Evolutionary conservation across 2,113 vertebrate genomes (phyloP), one percentile per base, ranked within the genome.

Genomic region (Sapajus apella): DNA sequence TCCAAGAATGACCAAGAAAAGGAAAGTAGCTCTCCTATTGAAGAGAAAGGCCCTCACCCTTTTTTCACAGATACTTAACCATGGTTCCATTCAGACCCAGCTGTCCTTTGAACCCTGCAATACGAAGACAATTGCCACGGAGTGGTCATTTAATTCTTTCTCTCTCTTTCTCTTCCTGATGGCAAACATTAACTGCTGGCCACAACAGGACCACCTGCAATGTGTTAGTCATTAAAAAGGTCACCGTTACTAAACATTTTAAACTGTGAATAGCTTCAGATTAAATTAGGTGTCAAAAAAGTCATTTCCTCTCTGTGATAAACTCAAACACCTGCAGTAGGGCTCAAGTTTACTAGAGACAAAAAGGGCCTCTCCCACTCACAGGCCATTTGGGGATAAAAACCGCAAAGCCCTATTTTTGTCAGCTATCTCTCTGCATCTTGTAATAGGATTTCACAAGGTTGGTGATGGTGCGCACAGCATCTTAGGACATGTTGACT

Each of bases 241-340:
- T 99, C 99, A 99, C 98, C 98, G 98, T 99, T 99, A 99, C 99
- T 96, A 98, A 99, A 99, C 99, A 99, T 99, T 99, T 99, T 99
- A 99, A 99, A 99, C 99, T 99, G 99, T 98, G 99, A 99, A 99
- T 99, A 99, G 99, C 99, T 99, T 99, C 99, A 99, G 99, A 99
- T 99, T 99, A 99, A 99, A 99, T 99, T 99, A 99, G 99, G 99
- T 99, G 99, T 99, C 99, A 99, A 99, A 99, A 99, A 99, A 99
- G 99, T 99, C 99, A 99, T 99, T 99, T 99, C 99, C 99, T 99
- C 99, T 98, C 98, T 98, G 99, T 98, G 99, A 99, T 99, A 99
- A 99, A 99, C 99, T 99, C 98, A 98, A 98, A 99, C 99, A 99
- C 98, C 99, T 99, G 99, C 98, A 98, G 96, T 76, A 95, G 80